These are phyloP conservation scores for Elachura formosa DNA, from an alignment of 2,113 vertebrate genomes.

Conservation along the genomic window DNA sequence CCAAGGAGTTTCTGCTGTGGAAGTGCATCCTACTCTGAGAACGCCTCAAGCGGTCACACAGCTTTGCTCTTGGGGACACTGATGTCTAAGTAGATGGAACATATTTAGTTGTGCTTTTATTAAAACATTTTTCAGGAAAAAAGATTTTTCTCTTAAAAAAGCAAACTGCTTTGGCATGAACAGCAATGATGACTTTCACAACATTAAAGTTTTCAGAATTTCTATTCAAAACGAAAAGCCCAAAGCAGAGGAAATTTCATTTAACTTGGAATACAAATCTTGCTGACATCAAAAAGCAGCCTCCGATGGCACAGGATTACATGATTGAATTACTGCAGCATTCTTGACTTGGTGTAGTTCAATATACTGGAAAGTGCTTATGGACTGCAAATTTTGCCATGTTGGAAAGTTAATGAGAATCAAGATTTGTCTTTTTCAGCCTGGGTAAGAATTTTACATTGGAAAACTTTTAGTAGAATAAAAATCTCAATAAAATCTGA, in stretches of 20 bases:
- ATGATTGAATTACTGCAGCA: conserved; percentile 21
- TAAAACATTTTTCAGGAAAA: not conserved
- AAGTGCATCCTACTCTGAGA: not conserved
- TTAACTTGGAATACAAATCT: not conserved
- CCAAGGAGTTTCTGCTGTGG: not conserved
- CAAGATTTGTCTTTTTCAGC: conserved; percentile 13
- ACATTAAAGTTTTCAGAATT: not conserved
- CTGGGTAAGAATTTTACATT: not conserved
- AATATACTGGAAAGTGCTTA: conserved; percentile 23
- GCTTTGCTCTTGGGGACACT: not conserved
- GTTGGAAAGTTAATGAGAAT: conserved; percentile 39
- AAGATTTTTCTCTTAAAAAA: not conserved
- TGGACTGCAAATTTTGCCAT: not conserved
- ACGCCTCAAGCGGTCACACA: not conserved
- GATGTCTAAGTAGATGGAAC: not conserved
- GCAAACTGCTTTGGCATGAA: not conserved
- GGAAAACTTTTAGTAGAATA: not conserved
- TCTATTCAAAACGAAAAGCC: not conserved
- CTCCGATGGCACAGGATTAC: not conserved
- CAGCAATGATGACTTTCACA: not conserved
- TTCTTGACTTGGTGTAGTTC: conserved; percentile 28
- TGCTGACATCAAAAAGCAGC: conserved; percentile 8
- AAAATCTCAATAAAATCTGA: not conserved
- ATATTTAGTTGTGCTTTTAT: not conserved
- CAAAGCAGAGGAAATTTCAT: not conserved